Base-by-base conservation (phyloP, 2,797 vertebrate genomes). In the Chrosomus eos region DNA sequence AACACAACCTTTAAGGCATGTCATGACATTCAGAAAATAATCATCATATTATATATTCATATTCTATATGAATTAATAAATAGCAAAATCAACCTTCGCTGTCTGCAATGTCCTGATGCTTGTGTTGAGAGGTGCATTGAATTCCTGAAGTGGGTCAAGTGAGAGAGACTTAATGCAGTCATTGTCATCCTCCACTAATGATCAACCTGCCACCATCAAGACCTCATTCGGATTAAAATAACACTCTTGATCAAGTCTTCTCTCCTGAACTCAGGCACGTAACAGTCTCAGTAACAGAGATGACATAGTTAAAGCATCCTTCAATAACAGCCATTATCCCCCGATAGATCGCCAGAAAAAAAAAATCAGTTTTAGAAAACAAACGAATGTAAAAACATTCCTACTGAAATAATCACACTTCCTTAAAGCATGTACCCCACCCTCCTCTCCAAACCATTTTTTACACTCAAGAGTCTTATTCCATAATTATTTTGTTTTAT, bases 301-400 rank as follows among this genome's bases (percentile, higher is more conserved):
- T 45, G 19, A 66, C 28, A 79, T 7, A 38, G 38, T 43, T 31
- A 64, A 6, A 43, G 16, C 77, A 64, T 66, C 38, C 43, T 64
- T 51, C 28, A 67, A 11, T 45, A 7, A 45, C 28, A 26, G 33
- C 60, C 53, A 58, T 76, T 76, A 76, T 66, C 7, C 18, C 31
- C 14, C 74, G 3, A 58, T 38, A 38, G 14, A 38, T 40, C 31
- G 10, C 19, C 10, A 14, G 2, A 14, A 23, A 18, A 16, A 43
- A 18, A 23, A 28, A 60, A 28, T 8, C 7, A 3, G 48, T 36
- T 31, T 40, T 43, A 74, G 64, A 80, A 86, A 90, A 89, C 87
- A 87, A 77, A 88, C 66, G 75, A 23, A 84, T 88, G 72, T 81
- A 91, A 51, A 89, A 92, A 89, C 91, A 88, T 91, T 92, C 85